Conservation (phyloP, 2,797 vertebrate genomes). For the Coendou prehensilis region DNA sequence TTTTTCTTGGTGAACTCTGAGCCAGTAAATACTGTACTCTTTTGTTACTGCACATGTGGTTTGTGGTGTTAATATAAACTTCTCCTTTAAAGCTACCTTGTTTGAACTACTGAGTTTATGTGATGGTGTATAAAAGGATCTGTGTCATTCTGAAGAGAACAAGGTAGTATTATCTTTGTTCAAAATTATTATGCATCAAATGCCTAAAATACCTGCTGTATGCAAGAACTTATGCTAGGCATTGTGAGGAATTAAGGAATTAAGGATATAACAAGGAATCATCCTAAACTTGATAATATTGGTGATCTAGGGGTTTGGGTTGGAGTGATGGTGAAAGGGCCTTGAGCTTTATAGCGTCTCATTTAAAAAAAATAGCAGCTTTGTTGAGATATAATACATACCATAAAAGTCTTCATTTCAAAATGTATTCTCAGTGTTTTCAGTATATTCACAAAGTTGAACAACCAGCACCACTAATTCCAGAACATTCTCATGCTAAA, state of each 20-base stretch:
- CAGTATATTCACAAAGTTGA: neutral
- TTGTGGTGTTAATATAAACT: neutral
- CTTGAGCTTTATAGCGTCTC: neutral
- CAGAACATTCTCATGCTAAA: neutral
- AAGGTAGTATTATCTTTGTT: neutral
- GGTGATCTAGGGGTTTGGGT: neutral
- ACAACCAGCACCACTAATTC: neutral
- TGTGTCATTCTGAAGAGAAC: neutral
- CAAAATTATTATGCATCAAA: neutral
- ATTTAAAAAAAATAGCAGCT: neutral
- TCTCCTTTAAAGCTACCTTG: neutral
- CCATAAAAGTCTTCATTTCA: neutral
- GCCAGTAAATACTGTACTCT: neutral
- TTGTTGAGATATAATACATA: neutral
- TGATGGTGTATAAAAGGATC: neutral
- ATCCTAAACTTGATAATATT: neutral
- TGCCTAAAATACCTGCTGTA: neutral
- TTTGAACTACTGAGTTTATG: neutral
- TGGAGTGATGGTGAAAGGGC: neutral
- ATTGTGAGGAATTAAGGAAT: neutral
- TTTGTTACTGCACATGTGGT: neutral
- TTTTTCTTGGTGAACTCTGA: conserved; percentile 4
- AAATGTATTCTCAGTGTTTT: neutral
- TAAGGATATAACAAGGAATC: neutral
- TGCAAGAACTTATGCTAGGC: neutral